Conservation (phyloP, 2,888 invertebrate genomes). For the Machimus rusticus region DNA sequence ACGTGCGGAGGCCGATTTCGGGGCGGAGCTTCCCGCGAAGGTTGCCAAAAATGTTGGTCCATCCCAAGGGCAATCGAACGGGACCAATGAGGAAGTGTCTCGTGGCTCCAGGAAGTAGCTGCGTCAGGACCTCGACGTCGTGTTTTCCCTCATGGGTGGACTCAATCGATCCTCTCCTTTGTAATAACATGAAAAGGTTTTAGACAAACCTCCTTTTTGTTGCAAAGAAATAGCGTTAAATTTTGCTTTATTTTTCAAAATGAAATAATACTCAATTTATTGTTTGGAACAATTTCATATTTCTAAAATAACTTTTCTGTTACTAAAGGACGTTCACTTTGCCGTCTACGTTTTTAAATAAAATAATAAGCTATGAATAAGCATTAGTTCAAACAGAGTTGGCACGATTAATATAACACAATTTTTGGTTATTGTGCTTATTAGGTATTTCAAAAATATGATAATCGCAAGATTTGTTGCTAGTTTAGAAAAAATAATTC, state of each 20-base stretch:
- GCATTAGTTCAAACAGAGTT: too few relatives aligned
- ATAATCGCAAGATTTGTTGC: too few relatives aligned
- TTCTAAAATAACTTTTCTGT: not conserved
- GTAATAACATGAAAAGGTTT: not conserved
- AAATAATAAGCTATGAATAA: not conserved
- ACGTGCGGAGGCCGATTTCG: conserved; percentile 3
- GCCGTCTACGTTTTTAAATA: not conserved
- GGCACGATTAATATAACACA: too few relatives aligned
- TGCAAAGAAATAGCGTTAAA: not conserved
- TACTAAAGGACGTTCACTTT: not conserved
- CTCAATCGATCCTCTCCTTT: not conserved
- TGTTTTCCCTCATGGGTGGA: conserved; percentile 1
- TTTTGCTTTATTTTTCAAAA: not conserved
- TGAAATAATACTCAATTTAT: not conserved
- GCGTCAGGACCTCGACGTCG: not conserved
- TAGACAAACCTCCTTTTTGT: not conserved
- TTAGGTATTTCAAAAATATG: too few relatives aligned
- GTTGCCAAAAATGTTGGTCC: conserved; percentile 26
- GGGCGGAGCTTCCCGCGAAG: conserved; percentile 1
- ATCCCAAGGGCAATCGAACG: not conserved
- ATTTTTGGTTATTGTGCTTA: too few relatives aligned
- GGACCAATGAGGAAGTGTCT: conserved; percentile 2
- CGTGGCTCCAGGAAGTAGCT: not conserved
- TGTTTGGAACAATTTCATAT: not conserved
- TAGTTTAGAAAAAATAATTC: too few relatives aligned